Conservation (phyloP, 1,140 invertebrate species). For the Contarinia nasturtii region DNA sequence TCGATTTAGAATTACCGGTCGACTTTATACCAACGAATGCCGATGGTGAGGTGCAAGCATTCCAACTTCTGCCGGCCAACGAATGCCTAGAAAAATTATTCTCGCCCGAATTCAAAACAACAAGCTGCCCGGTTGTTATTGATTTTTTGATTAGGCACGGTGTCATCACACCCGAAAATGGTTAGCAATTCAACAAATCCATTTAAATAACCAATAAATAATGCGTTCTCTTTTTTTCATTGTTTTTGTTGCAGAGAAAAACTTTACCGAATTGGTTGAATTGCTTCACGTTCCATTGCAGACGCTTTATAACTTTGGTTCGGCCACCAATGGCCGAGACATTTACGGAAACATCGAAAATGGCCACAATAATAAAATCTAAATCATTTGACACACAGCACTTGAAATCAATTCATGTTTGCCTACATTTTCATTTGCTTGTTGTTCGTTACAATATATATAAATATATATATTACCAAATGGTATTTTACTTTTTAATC, state of each 20-base stretch:
- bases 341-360: constrained; percentile 1
- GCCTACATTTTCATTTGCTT: too few species aligned
- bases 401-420: too few species aligned
- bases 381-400: too few species aligned
- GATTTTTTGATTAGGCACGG: constrained; percentile 86
- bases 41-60: constrained; percentile 83
- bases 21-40: constrained; percentile 78
- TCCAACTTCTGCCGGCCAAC: constrained; percentile 63
- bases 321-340: not conserved
- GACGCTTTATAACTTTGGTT: constrained; percentile 35
- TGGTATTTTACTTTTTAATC: too few species aligned
- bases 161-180: constrained; percentile 70
- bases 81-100: constrained; percentile 63
- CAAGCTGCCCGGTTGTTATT: constrained; percentile 71
- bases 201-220: too few species aligned
- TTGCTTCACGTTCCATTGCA: constrained; percentile 71
- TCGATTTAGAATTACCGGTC: constrained; percentile 73
- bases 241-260: constrained; percentile 42
- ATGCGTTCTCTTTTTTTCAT: constrained; percentile 2
- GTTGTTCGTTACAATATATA: too few species aligned
- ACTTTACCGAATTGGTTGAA: constrained; percentile 67
- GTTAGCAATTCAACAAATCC: too few species aligned
- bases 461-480: too few species aligned
- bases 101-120: constrained; percentile 75
- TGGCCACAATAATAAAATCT: not conserved